These are phyloP conservation scores for Aplodontia rufa DNA, from an alignment of 2,113 vertebrate species.

Conservation along the genomic window DNA sequence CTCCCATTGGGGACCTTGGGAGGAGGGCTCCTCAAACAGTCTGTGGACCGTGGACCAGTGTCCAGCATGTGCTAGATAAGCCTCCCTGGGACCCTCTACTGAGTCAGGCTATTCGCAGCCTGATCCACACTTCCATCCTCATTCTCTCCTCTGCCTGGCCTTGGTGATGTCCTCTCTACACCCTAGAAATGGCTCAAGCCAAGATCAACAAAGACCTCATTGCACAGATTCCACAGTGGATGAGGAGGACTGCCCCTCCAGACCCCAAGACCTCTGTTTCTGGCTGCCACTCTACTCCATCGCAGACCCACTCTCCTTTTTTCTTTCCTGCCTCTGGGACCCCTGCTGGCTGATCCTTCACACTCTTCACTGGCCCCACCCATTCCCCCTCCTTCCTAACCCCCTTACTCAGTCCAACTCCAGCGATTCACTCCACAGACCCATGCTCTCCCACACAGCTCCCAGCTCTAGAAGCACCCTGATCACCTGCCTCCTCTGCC, in stretches of 20 bases:
- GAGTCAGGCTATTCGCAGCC: accelerated
- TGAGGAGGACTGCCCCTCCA: neutral
- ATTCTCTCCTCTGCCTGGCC: neutral
- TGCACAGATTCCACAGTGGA: neutral
- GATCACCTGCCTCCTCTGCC: neutral
- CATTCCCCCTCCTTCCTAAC: neutral
- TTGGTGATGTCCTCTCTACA: neutral
- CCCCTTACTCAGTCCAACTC: neutral
- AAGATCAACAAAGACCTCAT: neutral
- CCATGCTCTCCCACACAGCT: neutral
- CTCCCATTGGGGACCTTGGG: accelerated
- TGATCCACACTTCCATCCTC: neutral
- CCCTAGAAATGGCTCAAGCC: neutral
- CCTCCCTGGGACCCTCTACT: neutral
- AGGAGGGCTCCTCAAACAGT: too few species aligned
- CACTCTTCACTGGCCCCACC: neutral
- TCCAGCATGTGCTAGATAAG: neutral
- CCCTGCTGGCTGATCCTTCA: neutral
- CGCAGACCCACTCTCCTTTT: neutral
- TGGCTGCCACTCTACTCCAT: neutral
- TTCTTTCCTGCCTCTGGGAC: neutral
- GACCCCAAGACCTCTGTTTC: neutral
- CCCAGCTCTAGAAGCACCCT: neutral
- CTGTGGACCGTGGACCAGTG: too few species aligned
- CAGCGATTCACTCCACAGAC: neutral